Base-by-base conservation (phyloP, 2,797 vertebrate species). In the Mormyrops attenuatus region DNA sequence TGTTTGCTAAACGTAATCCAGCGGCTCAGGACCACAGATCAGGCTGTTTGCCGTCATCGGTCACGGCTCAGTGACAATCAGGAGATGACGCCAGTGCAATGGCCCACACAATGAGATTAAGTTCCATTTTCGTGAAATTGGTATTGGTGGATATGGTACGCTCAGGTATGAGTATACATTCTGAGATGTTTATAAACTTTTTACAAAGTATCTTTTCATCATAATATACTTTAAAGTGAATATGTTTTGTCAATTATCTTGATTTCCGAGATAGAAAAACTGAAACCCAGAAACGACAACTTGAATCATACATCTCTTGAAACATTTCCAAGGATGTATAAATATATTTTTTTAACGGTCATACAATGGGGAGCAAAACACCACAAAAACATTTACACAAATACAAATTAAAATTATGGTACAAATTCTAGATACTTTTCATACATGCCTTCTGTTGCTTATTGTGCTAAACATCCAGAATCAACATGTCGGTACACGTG, bases 1-100 rank as follows among this genome's bases (percentile, higher is more conserved):
- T 89, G 92, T 92, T 91, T 90, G 90, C 86, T 87, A 34, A 66
- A 55, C 34, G 7, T 90, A 90, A 92, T 90, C 90, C 90, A 73
- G 85, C 2, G 55, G 55, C 30, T 63, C 2, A 41, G 41, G 87
- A 15, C 11, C 53, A 66, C 55, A 88, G 87, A 52, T 13, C 6
- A 2, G 0, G 38, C 41, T 47, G 55, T 49, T 47, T 63, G 57
- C 11, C 57, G 55, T 63, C 57, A n/a, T 38, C 22, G 41, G 38
- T 88, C 26, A 49, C 8, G 5, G 87, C 41, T 69, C 41, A 22
- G 34, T 66, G 55, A 88, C 55, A 49, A 26, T 22, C 26, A 57
- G 60, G 57, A 90, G 73, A 47, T 44, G 15, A 26, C 49, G 44
- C 50, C 88, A 89, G n/a, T 88, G 63, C 53, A 87, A 84, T 55